phyloP scores from a whole-genome alignment of 2,797 vertebrate genomes.

The Microctenopoma stevenorrisi region DNA sequence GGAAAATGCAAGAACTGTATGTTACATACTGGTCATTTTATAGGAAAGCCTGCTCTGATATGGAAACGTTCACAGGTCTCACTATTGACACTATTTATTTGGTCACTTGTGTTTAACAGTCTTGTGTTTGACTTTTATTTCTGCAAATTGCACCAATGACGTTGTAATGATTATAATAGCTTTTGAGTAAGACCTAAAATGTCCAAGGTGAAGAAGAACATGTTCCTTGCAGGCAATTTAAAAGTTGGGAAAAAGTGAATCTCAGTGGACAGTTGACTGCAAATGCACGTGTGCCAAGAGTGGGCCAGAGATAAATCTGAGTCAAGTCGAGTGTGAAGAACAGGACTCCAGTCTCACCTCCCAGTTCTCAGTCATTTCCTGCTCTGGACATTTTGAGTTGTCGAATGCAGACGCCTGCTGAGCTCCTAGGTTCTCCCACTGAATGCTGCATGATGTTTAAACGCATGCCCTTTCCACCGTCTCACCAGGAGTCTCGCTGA shows the following conservation, averaged over 20 bases:
- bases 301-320: neutral
- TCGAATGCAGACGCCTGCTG: neutral
- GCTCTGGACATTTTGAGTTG: slow-evolving; percentile 5
- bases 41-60: too few species aligned
- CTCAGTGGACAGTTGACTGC: neutral
- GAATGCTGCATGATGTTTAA: slow-evolving; percentile 36
- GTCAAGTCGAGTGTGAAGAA: neutral
- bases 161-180: slow-evolving; percentile 12
- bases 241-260: slow-evolving; percentile 1
- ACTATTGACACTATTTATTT: neutral
- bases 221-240: slow-evolving; percentile 14
- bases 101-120: neutral
- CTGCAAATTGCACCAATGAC: slow-evolving; percentile 15
- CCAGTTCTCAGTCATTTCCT: neutral
- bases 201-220: slow-evolving; percentile 13
- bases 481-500: slow-evolving; percentile 18
- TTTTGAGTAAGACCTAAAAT: neutral
- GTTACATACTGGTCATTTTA: too few species aligned
- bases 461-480: slow-evolving; percentile 22
- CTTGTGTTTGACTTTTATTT: neutral
- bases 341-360: neutral
- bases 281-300: neutral
- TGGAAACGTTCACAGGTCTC: too few species aligned
- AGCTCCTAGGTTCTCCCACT: slow-evolving; percentile 6
- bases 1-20: too few species aligned